These are phyloP conservation scores for Balanococcus diminutus DNA, from an alignment of 2,888 invertebrate species.

Conservation along the genomic window DNA sequence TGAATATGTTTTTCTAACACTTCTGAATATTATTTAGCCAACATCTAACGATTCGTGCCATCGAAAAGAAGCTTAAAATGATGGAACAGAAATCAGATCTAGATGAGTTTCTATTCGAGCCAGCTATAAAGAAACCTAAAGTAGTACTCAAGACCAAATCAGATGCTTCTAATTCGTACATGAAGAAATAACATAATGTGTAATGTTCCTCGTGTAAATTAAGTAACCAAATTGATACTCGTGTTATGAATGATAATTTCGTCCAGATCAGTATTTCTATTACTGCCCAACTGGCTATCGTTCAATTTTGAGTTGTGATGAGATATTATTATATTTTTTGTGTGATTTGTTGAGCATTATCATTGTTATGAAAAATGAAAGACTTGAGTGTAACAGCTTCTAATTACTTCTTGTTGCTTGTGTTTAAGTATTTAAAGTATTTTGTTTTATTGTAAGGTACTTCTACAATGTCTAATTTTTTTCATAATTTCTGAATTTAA, in stretches of 20 bases:
- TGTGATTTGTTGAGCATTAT: no score
- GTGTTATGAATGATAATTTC: background rate
- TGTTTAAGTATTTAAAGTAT: no score
- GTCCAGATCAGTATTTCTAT: background rate
- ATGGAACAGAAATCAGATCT: conserved; percentile 66
- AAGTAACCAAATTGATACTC: background rate
- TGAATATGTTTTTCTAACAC: background rate
- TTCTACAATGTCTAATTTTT: no score
- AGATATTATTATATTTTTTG: no score
- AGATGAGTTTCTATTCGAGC: conserved; percentile 43
- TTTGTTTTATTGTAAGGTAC: no score
- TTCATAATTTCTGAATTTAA: no score
- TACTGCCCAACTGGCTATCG: background rate
- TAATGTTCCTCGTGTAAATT: background rate
- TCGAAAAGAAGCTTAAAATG: conserved; percentile 83
- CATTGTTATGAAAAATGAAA: no score
- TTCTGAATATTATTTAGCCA: conserved; percentile 65
- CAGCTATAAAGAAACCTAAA: conserved; percentile 34
- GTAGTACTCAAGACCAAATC: conserved; percentile 14
- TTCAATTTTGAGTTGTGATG: no score
- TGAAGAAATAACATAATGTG: background rate
- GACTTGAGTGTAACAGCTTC: no score
- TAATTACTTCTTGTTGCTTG: no score
- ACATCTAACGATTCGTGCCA: conserved; percentile 82
- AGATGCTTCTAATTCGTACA: background rate